Percentiles rank a stretch among this genome's conserved stretches.
phyloP scores from a whole-genome alignment of 2,888 invertebrate species.

The Aleiodes testaceus region DNA sequence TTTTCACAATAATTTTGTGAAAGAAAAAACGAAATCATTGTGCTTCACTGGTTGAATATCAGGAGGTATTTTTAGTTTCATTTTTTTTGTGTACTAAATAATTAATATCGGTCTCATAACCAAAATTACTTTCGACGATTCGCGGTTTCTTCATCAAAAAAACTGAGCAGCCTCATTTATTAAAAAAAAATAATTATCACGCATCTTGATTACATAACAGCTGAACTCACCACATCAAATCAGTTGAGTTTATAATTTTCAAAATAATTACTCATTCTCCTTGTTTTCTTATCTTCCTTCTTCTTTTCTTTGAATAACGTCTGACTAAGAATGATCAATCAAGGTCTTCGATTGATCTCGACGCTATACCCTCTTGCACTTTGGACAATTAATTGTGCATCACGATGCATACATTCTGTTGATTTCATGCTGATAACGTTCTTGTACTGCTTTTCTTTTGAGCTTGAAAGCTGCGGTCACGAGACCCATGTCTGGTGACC shows the following conservation, averaged over 20 bases:
- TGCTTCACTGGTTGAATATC: background rate
- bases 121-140: conserved; percentile 8
- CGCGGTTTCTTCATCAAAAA: no score
- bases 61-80: background rate
- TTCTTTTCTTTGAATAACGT: background rate
- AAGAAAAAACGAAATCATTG: background rate
- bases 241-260: conserved; percentile 8
- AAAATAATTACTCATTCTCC: conserved; percentile 1
- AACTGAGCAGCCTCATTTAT: no score
- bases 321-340: background rate
- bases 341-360: background rate
- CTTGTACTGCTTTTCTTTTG: conserved; percentile 96
- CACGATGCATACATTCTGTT: conserved; percentile 95
- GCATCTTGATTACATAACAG: background rate
- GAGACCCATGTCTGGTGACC: conserved; percentile 98
- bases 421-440: conserved; percentile 93
- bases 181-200: no score
- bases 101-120: conserved; percentile 17
- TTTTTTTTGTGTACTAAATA: background rate
- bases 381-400: conserved; percentile 67
- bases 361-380: conserved; percentile 38
- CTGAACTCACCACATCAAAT: no score
- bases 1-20: no score
- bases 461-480: conserved; percentile 99
- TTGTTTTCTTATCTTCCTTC: background rate